These are phyloP conservation scores for Drosophila longiperda DNA, from an alignment of 2,888 invertebrate species.

Conservation along the genomic window DNA sequence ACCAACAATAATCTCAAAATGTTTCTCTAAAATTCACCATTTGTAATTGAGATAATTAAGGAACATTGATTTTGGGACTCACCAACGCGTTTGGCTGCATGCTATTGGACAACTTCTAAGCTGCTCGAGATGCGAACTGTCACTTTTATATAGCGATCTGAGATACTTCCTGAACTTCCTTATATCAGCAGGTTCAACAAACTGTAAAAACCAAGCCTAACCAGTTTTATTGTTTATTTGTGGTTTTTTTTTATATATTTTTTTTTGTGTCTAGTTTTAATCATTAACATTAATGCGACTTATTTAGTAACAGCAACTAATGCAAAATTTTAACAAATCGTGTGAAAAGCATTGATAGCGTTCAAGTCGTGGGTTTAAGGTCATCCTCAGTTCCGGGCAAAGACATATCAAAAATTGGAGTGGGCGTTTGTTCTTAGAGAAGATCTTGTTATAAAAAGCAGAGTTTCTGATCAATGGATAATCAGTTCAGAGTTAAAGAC, in stretches of 20 bases:
- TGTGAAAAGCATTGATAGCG: constrained; percentile 76
- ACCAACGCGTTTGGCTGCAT: constrained; percentile 54
- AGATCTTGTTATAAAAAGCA: constrained; percentile 70
- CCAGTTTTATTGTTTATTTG: constrained; percentile 47
- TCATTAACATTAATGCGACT: constrained; percentile 40
- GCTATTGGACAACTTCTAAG: constrained; percentile 53
- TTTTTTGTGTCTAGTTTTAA: constrained; percentile 13
- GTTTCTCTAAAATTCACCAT: constrained; percentile 35
- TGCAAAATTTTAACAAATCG: constrained; percentile 51
- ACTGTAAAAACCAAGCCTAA: constrained; percentile 49
- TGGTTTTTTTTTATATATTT: constrained; percentile 1
- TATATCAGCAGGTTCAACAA: constrained; percentile 66
- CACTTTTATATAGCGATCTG: constrained; percentile 67
- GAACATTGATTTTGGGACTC: constrained; percentile 33
- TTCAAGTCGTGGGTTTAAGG: constrained; percentile 72
- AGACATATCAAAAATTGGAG: constrained; percentile 13
- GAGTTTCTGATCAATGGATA: constrained; percentile 25
- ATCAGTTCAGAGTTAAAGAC: constrained; percentile 57
- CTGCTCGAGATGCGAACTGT: constrained; percentile 11
- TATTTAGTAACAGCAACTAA: constrained; percentile 69
- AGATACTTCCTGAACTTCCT: constrained; percentile 72
- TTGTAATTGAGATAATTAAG: neutral
- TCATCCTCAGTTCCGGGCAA: constrained; percentile 55
- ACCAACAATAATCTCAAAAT: constrained; percentile 39
- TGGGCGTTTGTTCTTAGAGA: constrained; percentile 59